phyloP scores from a whole-genome alignment of 2,113 vertebrate genomes.

The Penelope pileata region DNA sequence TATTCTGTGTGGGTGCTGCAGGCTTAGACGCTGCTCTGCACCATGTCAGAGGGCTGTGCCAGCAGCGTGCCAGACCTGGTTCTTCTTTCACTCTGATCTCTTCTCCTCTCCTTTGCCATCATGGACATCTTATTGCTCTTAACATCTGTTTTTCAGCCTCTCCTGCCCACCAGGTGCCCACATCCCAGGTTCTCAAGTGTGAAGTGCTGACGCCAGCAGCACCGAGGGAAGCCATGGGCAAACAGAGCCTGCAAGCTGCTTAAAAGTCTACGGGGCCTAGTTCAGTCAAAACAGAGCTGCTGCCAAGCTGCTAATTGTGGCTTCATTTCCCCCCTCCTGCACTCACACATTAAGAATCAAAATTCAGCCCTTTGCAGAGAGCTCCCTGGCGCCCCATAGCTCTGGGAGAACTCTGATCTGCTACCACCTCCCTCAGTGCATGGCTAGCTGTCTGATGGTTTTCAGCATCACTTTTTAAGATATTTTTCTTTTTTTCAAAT shows the following conservation, averaged over 20 bases:
- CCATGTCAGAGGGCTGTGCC: neutral
- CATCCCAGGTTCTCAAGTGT: accelerated
- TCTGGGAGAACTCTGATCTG: neutral
- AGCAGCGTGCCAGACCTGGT: neutral
- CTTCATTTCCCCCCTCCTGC: neutral
- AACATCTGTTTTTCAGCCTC: neutral
- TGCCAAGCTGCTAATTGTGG: slow-evolving; percentile 1
- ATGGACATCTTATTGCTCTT: neutral
- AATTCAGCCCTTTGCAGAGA: neutral
- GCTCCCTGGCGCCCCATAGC: accelerated
- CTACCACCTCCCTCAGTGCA: neutral
- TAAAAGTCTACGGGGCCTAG: neutral
- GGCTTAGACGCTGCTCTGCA: neutral
- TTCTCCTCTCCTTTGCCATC: neutral
- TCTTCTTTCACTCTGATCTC: neutral
- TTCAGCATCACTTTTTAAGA: slow-evolving; percentile 35
- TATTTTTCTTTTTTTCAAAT: slow-evolving; percentile 48
- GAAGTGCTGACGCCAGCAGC: neutral
- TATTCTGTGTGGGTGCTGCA: neutral
- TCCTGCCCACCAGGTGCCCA: neutral
- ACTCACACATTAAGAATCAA: neutral
- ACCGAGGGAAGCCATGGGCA: neutral
- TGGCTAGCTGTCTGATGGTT: slow-evolving; percentile 8
- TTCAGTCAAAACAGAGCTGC: slow-evolving; percentile 5
- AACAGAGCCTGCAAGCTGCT: accelerated